Conservation (phyloP, 2,888 invertebrate genomes). For the Apocheima hispidaria region DNA sequence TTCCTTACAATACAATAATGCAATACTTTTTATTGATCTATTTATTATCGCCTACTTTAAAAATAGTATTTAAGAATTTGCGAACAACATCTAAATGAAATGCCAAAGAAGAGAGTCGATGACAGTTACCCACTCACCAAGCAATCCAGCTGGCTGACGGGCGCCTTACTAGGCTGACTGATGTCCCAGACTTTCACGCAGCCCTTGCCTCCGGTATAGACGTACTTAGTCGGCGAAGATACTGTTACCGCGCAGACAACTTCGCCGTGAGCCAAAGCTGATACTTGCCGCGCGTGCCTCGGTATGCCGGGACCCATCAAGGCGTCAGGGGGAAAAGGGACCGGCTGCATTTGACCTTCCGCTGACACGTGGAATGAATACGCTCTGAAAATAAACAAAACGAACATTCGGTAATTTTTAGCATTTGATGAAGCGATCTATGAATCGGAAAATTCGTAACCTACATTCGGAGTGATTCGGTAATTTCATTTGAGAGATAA, state of each 20-base stretch:
- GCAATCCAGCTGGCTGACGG: slow-evolving; percentile 96
- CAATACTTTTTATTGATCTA: no score
- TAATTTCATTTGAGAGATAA: no score
- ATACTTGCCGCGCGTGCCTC: slow-evolving; percentile 95
- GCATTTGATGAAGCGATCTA: no score
- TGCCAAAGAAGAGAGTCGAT: slow-evolving; percentile 52
- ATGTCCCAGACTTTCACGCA: slow-evolving; percentile 99
- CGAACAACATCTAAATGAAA: slow-evolving; percentile 37
- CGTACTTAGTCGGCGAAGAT: slow-evolving; percentile 96
- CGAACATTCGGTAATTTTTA: neutral
- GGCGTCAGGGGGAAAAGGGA: slow-evolving; percentile 97
- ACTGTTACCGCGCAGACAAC: slow-evolving; percentile 99
- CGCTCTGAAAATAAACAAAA: slow-evolving; percentile 87
- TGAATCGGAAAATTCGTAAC: no score
- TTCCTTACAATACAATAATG: no score
- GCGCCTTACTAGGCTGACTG: slow-evolving; percentile 94
- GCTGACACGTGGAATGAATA: slow-evolving; percentile 98
- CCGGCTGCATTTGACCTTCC: slow-evolving; percentile 95
- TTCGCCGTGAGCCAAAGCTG: slow-evolving; percentile 97
- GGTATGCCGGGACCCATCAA: slow-evolving; percentile 97
- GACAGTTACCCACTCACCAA: slow-evolving; percentile 89
- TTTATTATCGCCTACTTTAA: no score
- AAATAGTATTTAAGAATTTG: slow-evolving; percentile 23
- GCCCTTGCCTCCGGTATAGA: slow-evolving; percentile 98
- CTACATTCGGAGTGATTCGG: no score